phyloP scores from a whole-genome alignment of 2,113 vertebrate genomes.

The Shinisaurus crocodilurus region DNA sequence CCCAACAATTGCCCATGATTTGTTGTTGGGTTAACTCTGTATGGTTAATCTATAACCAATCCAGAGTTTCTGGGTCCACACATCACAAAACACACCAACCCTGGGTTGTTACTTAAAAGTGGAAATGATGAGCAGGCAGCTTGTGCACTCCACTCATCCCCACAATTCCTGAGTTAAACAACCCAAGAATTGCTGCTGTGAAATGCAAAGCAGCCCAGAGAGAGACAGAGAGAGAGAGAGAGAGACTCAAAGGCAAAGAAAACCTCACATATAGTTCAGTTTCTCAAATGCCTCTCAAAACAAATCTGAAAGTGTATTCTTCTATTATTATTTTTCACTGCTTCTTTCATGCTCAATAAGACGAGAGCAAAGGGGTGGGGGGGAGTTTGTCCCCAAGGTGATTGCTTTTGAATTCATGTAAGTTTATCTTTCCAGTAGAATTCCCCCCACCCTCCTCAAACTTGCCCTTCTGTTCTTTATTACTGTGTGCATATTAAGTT shows the following conservation, averaged over 20 bases:
- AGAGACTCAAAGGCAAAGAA: neutral
- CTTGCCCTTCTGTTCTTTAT: constrained; percentile 54
- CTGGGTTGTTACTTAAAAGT: too few species aligned
- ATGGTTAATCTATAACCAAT: too few species aligned
- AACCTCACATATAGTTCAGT: neutral
- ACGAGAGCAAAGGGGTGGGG: neutral
- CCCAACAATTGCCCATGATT: too few species aligned
- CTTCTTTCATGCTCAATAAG: neutral
- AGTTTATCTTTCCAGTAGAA: constrained; percentile 31
- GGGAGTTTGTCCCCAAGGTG: constrained; percentile 5
- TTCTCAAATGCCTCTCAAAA: neutral
- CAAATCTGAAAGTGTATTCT: neutral
- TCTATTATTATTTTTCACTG: neutral
- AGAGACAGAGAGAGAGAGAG: too few species aligned
- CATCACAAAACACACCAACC: too few species aligned
- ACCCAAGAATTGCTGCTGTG: too few species aligned
- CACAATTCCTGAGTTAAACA: too few species aligned
- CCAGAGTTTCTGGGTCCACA: too few species aligned
- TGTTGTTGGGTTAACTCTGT: too few species aligned
- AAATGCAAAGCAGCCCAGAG: too few species aligned
- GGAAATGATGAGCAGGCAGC: too few species aligned
- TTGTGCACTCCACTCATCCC: neutral
- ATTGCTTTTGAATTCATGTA: constrained; percentile 32
- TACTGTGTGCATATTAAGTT: constrained; percentile 34
- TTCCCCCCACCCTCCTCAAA: neutral